Evolutionary conservation across 2,113 vertebrate genomes (phyloP).

Genomic region (Ondatra zibethicus): DNA sequence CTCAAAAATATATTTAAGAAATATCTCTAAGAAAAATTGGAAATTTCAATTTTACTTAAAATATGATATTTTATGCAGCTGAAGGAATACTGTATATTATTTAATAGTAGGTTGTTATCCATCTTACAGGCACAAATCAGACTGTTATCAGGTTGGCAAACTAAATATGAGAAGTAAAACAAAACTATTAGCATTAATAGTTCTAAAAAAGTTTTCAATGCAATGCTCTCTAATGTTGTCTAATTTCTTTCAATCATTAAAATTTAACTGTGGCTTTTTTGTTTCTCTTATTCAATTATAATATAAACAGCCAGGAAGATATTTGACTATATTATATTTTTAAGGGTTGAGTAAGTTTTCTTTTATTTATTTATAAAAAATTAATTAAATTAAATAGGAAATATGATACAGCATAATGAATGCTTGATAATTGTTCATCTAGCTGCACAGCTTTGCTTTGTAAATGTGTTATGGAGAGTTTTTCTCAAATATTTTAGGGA

Average conservation of each 20-base stretch:
- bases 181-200: not conserved
- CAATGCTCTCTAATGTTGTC: not conserved
- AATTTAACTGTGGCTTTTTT: not conserved
- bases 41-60: not conserved
- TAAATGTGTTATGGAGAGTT: not conserved
- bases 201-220: not conserved
- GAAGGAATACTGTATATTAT: not conserved
- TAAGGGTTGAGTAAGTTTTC: not conserved
- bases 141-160: not conserved
- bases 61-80: not conserved
- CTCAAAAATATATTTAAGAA: not conserved
- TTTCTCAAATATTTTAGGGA: not conserved
- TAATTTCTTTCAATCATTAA: not conserved
- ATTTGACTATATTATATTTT: not conserved
- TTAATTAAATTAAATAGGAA: not conserved
- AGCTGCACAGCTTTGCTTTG: not conserved
- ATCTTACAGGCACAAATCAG: not conserved
- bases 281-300: not conserved
- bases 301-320: not conserved
- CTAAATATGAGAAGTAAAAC: conserved; percentile 7
- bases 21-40: not conserved
- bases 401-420: not conserved
- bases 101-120: not conserved
- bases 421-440: not conserved
- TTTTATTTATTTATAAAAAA: not conserved